Base-by-base conservation (phyloP, 2,888 invertebrate genomes). In the Dasysyrphus albostriatus region DNA sequence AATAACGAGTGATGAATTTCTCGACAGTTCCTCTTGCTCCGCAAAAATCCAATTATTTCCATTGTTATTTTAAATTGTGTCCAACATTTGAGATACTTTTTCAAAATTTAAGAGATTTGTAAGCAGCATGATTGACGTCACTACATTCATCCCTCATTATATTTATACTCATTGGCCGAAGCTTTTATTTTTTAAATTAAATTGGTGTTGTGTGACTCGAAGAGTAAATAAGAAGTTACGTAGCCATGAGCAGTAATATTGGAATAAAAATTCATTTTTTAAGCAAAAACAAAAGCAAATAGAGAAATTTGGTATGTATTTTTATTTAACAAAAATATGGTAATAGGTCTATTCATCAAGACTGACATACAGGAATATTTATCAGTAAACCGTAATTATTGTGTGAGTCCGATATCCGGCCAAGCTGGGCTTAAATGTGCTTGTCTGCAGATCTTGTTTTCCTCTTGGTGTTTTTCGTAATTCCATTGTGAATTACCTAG, bases 231-330 rank as follows among this genome's bases (percentile, higher is more conserved):
- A 69, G 37, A 69, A 54, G 51, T 51, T 37, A 19, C 51, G 19
- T 24, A 12, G 37, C 34, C 19, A 69, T 51, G 51, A 39, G 51
- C 69, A 69, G 65, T 37, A 39, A 54, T 69, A 54, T 42, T 69
- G 54, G n/a, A 69, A 69, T 54, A 39, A 67, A 67, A 67, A 54
- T 54, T 69, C 4, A 51, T 69, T 69, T 69, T 69, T 54, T 69
- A 65, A 65, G 63, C 32, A 47, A 63, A 63, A 32, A 32, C 32
- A 32, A 32, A 32, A 32, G 7, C 32, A 7, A 32, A 32, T 24
- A 63, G 0, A n/a, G 0, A 29, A 42, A 29, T 14, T 37, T 58
- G 6, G 12, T 59, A 8, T 32, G 14, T 58, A 10, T 65, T 44
- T 65, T 24, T 14, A 12, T 51, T 24, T 19, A 39, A 4, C 2